Base-by-base conservation (phyloP, 2,888 invertebrate species). In the Saturnia pavonia region DNA sequence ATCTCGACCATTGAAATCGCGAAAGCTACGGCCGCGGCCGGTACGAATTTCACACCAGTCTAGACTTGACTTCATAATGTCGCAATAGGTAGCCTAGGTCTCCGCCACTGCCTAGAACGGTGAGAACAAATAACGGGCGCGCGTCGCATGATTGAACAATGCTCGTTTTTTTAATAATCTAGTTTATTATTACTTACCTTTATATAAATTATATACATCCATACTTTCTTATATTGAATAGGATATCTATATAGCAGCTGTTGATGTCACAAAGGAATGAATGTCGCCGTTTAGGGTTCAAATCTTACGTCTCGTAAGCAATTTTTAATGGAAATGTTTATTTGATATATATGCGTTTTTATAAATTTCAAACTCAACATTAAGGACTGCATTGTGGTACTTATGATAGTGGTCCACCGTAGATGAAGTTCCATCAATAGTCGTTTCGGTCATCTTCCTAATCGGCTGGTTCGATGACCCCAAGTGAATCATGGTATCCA, bases 1-100 rank as follows among this genome's bases (percentile, higher is more conserved):
- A 88, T 89, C 89, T 85, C 78, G 63, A 74, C 83, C 87, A 90
- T 91, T 90, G 89, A 91, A 88, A 86, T 83, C 87, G 87, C 89
- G 90, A 92, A 91, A 89, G 92, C 88, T 79, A 83, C 82, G 86
- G 65, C 65, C 19, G 40, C 82, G 86, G 86, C 86, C 87, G 90
- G 87, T 87, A 91, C 90, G 90, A 91, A 90, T 91, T 92, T 92
- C 92, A 92, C 91, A 92, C 93, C 91, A 85, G 86, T 88, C 87
- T 90, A 87, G 91, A 86, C 89, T 91, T 91, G 90, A 89, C 85
- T 84, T 77, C 77, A 83, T 84, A 82, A 82, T 91, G 88, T 87
- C 85, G 90, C 88, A 88, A 90, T 85, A 80, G 81, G 77, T 77
- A 71, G 79, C 80, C 82, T 86, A 83, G 81, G 74, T 82, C 82